Evolutionary conservation across 2,797 vertebrate species (phyloP).

Genomic region (Chelon labrosus): DNA sequence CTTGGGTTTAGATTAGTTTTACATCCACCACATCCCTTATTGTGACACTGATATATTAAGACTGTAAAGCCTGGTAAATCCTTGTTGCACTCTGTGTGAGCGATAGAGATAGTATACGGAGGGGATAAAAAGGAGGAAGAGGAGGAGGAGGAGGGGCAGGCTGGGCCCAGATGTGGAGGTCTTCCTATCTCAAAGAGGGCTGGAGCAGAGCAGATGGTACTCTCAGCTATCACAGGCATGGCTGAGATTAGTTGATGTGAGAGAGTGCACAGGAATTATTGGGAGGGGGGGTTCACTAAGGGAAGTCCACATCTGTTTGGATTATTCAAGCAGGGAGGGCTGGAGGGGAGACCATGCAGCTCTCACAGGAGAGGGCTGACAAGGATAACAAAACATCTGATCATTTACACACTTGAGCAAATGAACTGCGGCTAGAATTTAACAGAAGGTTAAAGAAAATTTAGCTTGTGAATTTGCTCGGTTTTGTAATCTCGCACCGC

Average conservation of each 20-base stretch:
- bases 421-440: neutral
- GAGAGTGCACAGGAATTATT: constrained; percentile 51
- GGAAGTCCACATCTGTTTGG: constrained; percentile 75
- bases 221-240: constrained; percentile 56
- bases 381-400: constrained; percentile 21
- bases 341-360: constrained; percentile 11
- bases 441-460: neutral
- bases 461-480: neutral
- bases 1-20: constrained; percentile 34
- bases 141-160: constrained; percentile 46
- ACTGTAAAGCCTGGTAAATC: constrained; percentile 67
- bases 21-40: constrained; percentile 36
- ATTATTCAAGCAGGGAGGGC: constrained; percentile 50
- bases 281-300: constrained; percentile 27
- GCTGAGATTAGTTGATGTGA: constrained; percentile 69
- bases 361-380: constrained; percentile 14
- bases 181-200: constrained; percentile 59
- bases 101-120: constrained; percentile 42
- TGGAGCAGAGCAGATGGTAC: constrained; percentile 73
- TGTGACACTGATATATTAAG: constrained; percentile 49
- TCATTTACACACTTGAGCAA: constrained; percentile 21
- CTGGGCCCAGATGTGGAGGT: constrained; percentile 76
- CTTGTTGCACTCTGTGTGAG: constrained; percentile 41
- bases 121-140: constrained; percentile 52
- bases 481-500: constrained; percentile 4